A percentile compares a stretch with the other conserved stretches of the same genome.
Evolutionary conservation across 1,140 invertebrate species (phyloP).

Genomic region (Plectrocnemia conspersa): DNA sequence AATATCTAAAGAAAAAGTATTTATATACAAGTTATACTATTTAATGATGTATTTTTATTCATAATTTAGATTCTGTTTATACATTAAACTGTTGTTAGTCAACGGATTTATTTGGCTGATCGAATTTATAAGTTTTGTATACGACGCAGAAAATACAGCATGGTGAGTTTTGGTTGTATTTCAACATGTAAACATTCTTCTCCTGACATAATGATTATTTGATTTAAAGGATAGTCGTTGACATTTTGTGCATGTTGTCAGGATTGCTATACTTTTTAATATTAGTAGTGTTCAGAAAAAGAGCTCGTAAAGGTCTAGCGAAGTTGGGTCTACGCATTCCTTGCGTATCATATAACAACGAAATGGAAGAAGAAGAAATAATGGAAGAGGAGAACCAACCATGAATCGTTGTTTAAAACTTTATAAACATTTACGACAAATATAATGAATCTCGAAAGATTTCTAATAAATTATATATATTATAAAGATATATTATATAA

Average conservation of each 20-base stretch:
- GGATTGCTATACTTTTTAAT: constrained; percentile 63
- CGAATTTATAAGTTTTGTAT: constrained; percentile 53
- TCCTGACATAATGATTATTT: constrained; percentile 3
- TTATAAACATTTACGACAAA: too few species aligned
- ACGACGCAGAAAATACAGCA: constrained; percentile 43
- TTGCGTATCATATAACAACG: too few species aligned
- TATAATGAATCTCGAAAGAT: too few species aligned
- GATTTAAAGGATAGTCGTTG: constrained; percentile 56
- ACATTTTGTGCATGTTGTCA: constrained; percentile 60
- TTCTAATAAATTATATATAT: too few species aligned
- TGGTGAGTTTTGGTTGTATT: constrained; percentile 39
- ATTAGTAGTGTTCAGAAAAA: constrained; percentile 55
- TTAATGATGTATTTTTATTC: constrained; percentile 37
- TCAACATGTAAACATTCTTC: too few species aligned
- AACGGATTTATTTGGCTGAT: constrained; percentile 73
- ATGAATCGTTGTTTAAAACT: too few species aligned
- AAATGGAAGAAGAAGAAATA: too few species aligned
- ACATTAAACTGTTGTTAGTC: constrained; percentile 63
- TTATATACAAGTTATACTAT: constrained; percentile 5
- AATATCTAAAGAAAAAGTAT: constrained; percentile 29
- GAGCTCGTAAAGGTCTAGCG: constrained; percentile 53
- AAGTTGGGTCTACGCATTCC: constrained; percentile 42
- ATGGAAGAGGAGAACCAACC: too few species aligned
- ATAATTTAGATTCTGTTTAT: constrained; percentile 63
- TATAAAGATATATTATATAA: too few species aligned